These are phyloP conservation scores for Babyrousa celebensis DNA, from an alignment of 2,797 vertebrate species.

Conservation along the genomic window DNA sequence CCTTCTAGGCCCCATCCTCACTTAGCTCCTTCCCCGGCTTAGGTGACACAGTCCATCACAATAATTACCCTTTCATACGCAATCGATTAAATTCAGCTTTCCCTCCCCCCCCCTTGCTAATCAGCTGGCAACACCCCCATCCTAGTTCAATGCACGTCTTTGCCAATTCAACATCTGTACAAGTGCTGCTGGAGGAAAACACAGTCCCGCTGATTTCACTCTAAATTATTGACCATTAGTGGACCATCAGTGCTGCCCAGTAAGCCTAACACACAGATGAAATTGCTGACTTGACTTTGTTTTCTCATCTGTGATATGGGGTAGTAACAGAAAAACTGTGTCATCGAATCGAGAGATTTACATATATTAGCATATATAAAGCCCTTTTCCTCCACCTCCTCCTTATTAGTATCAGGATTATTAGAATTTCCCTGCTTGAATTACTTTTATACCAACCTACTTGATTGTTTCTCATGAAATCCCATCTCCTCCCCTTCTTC, in stretches of 20 bases:
- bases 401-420: not conserved
- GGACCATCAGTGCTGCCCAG: not conserved
- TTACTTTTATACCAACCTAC: not conserved
- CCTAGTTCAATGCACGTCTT: not conserved
- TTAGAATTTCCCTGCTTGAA: constrained; percentile 11
- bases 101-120: not conserved
- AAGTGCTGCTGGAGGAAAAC: not conserved
- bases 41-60: not conserved
- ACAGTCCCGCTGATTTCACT: not conserved
- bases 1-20: not conserved
- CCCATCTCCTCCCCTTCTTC: not conserved
- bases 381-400: not conserved
- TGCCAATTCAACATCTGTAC: not conserved
- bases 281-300: constrained; percentile 11
- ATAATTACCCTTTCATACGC: not conserved
- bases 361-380: not conserved
- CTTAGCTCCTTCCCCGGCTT: not conserved
- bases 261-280: not conserved
- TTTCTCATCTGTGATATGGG: not conserved
- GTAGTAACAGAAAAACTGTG: not conserved
- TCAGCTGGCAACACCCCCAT: not conserved
- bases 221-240: not conserved
- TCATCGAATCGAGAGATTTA: not conserved
- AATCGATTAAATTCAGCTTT: not conserved
- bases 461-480: constrained; percentile 51